phyloP scores from a whole-genome alignment of 2,888 invertebrate genomes.

The Octonoba sinensis region DNA sequence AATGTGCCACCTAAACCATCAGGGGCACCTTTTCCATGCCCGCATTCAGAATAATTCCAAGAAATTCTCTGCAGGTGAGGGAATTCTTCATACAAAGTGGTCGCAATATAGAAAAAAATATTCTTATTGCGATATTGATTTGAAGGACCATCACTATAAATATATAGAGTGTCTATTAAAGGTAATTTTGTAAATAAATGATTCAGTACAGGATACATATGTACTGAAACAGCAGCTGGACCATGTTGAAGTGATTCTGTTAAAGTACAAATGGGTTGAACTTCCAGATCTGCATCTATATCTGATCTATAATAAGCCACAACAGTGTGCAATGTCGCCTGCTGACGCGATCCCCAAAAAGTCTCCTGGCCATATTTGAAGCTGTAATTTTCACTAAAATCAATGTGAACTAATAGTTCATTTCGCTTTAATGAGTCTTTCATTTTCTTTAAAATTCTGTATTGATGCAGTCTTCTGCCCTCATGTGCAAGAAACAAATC shows the following conservation, averaged over 20 bases:
- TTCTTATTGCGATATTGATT: background rate
- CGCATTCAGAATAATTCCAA: background rate
- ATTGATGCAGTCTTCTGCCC: background rate
- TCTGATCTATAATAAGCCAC: background rate
- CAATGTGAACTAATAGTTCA: background rate
- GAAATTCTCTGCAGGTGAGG: background rate
- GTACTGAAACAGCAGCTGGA: background rate
- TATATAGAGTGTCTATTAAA: background rate
- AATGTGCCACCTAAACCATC: background rate
- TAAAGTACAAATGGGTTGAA: background rate
- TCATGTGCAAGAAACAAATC: background rate
- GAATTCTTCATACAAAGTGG: background rate
- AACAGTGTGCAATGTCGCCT: background rate
- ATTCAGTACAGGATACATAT: background rate
- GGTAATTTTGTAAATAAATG: background rate
- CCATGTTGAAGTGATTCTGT: background rate
- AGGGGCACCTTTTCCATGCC: background rate
- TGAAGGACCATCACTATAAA: conserved; percentile 1
- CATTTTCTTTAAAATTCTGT: background rate
- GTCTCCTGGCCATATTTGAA: background rate
- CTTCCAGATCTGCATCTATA: background rate
- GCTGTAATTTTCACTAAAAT: background rate
- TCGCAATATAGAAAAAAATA: background rate
- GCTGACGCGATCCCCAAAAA: background rate
- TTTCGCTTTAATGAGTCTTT: background rate